These are phyloP conservation scores for Pteronotus mesoamericanus DNA, from an alignment of 2,797 vertebrate species.

Conservation along the genomic window DNA sequence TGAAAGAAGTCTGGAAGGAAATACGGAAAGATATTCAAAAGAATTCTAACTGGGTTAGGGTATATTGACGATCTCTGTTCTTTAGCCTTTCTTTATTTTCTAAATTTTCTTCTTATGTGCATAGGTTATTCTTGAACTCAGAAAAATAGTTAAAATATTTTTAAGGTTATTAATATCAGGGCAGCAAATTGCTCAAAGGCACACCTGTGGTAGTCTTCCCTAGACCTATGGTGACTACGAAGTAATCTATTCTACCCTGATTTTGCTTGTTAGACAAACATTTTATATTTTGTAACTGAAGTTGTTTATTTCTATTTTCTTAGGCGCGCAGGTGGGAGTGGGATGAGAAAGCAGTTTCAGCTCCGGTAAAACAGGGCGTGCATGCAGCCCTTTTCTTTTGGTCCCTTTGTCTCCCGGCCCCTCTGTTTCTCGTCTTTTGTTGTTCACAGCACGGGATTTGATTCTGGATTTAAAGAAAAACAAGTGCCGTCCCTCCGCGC, in stretches of 20 bases:
- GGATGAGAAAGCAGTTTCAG: neutral
- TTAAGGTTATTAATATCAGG: neutral
- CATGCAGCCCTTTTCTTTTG: neutral
- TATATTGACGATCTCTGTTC: neutral
- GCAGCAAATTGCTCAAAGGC: neutral
- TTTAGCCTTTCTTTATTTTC: neutral
- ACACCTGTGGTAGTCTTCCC: neutral
- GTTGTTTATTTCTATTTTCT: neutral
- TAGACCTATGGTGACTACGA: neutral
- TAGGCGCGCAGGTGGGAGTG: neutral
- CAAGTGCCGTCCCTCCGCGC: slow-evolving; percentile 24
- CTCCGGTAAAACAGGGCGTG: neutral
- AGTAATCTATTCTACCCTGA: neutral
- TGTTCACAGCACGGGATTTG: neutral
- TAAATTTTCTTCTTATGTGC: neutral
- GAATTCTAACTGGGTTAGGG: neutral
- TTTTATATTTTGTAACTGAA: neutral
- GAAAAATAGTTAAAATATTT: neutral
- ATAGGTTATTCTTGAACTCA: neutral
- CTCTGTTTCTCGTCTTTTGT: slow-evolving; percentile 44
- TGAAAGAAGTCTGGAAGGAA: neutral
- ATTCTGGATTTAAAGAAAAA: slow-evolving; percentile 62
- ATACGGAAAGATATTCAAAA: neutral
- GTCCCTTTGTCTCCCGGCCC: slow-evolving; percentile 57
- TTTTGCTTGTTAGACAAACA: neutral